Evolutionary conservation across 2,113 vertebrate species (phyloP), one percentile per base, ranked within the genome.

Genomic region (Lamprotornis superbus): DNA sequence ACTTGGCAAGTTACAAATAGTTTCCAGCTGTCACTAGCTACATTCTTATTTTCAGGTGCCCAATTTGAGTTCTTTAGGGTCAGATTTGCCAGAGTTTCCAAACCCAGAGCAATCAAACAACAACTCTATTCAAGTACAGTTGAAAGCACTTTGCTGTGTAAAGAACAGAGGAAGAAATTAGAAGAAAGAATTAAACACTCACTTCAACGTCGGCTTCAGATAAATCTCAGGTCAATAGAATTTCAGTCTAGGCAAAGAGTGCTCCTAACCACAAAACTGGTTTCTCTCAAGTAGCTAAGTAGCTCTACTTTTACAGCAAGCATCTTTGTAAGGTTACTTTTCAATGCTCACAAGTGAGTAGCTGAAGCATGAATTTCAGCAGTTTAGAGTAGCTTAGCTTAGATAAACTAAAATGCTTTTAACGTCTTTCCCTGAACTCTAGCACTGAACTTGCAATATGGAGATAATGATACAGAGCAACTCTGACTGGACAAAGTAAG

Each of bases 121-220:
- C 47, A 53, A 67, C 47, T 83, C 33, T 25, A 3, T 27, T 3
- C 11, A 28, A 75, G 17, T 15, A 40, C 20, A 37, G 25, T 12
- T 42, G 33, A 70, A 89, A 80, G 33, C 44, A 56, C 25, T 50
- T 8, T 9, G 30, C 56, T 37, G 5, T 28, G 15, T n/a, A 33
- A 61, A 46, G 67, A 75, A 71, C 39, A 53, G 47, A 70, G 25
- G 14, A 70, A 49, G 40, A 90, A 88, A n/a, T 0, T 50, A 33
- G 52, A 47, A 37, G 42, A 49, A 9, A 42, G 25, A 90, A 79
- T 42, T 40, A 23, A 75, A 71, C 7, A 12, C 35, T 71, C 33
- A 37, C n/a, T 67, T 44, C 37, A 56, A 1, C 0, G 0, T 2
- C 68, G 37, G 24, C 28, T 95, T 67, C 31, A 15, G 67, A 55